These are phyloP conservation scores for Nomada goodeniana DNA, from an alignment of 2,888 invertebrate genomes.

Conservation along the genomic window DNA sequence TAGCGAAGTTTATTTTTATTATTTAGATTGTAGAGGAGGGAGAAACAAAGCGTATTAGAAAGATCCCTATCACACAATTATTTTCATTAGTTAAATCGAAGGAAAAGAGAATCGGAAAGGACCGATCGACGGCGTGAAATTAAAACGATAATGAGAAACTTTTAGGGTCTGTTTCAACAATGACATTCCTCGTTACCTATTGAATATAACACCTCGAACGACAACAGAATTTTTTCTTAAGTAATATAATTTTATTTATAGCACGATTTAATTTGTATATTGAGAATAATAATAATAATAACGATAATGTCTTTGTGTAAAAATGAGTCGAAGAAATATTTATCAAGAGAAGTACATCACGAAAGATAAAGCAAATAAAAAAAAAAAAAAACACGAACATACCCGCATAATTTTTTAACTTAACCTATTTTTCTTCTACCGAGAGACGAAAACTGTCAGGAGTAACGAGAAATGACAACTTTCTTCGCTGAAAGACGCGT, in stretches of 20 bases:
- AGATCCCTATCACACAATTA: conserved; percentile 71
- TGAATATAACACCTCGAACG: conserved; percentile 37
- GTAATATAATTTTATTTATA: conserved; percentile 64
- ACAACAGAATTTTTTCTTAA: conserved; percentile 52
- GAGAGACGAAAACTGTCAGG: conserved; percentile 16
- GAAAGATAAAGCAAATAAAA: conserved; percentile 62
- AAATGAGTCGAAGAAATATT: conserved; percentile 77
- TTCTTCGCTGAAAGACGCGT: not conserved
- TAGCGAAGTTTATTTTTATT: conserved; percentile 82
- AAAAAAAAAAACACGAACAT: conserved; percentile 67
- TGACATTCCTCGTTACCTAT: conserved; percentile 69
- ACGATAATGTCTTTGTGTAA: conserved; percentile 73
- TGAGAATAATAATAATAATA: conserved; percentile 33
- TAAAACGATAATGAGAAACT: conserved; percentile 16
- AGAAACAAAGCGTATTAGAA: conserved; percentile 70
- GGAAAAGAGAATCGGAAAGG: conserved; percentile 39
- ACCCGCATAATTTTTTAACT: conserved; percentile 56
- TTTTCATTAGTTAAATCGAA: conserved; percentile 72
- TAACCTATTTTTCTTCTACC: conserved; percentile 43
- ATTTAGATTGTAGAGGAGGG: conserved; percentile 76
- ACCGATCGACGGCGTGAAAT: not conserved
- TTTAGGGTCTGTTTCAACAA: conserved; percentile 43
- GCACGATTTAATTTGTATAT: conserved; percentile 69
- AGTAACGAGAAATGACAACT: conserved; percentile 37
- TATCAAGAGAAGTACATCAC: conserved; percentile 74